Evolutionary conservation across 2,113 vertebrate species (phyloP).

Genomic region (Tragelaphus strepsiceros): DNA sequence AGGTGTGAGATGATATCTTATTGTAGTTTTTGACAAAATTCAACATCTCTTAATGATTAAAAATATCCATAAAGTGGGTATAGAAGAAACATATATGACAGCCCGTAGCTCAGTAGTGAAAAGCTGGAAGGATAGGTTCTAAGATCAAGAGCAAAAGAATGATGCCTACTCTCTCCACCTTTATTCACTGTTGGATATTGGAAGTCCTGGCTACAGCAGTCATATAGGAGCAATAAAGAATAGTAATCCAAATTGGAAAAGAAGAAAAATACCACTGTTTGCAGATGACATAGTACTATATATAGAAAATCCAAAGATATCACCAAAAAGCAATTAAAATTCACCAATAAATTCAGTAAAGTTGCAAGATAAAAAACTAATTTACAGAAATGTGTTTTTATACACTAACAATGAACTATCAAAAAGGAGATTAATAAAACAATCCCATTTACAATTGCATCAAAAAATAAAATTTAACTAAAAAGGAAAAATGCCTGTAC

Average conservation of each 20-base stretch:
- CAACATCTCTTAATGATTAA: neutral
- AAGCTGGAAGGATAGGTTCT: neutral
- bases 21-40: neutral
- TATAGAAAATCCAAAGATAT: neutral
- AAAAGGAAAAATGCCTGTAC: neutral
- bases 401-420: neutral
- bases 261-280: neutral
- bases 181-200: neutral
- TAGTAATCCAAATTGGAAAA: neutral
- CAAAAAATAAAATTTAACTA: neutral
- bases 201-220: neutral
- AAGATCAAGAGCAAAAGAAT: neutral
- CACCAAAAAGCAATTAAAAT: neutral
- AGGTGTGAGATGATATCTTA: neutral
- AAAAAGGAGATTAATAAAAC: neutral
- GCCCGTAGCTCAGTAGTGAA: neutral
- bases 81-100: neutral
- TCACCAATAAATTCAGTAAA: neutral
- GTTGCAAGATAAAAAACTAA: neutral
- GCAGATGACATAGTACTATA: neutral
- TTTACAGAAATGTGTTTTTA: neutral
- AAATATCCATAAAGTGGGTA: neutral
- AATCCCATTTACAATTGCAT: neutral
- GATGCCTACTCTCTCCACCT: neutral
- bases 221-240: neutral